These are phyloP conservation scores for Acanthochromis polyacanthus DNA, from an alignment of 2,113 vertebrate genomes.

Conservation along the genomic window DNA sequence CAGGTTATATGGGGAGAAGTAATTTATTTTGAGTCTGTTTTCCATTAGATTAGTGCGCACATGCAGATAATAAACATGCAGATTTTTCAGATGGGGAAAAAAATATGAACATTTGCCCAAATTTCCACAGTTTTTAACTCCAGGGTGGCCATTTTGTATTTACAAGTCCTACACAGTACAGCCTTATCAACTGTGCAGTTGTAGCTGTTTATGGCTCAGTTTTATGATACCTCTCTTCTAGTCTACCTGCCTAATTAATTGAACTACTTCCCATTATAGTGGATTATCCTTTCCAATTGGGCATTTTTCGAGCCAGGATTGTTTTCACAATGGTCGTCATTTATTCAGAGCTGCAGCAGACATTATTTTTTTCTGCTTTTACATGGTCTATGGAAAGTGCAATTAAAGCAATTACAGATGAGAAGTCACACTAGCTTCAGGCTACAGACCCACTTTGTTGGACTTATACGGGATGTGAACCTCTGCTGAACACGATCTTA, in stretches of 20 bases:
- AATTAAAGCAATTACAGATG: conserved; percentile 72
- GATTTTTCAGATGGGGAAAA: conserved; percentile 68
- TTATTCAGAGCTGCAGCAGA: conserved; percentile 61
- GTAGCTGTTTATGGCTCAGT: conserved; percentile 63
- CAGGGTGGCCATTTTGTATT: conserved; percentile 74
- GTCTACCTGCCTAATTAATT: conserved; percentile 69
- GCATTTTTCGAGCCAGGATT: conserved; percentile 50
- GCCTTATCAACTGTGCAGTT: conserved; percentile 58
- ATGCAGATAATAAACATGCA: conserved; percentile 65
- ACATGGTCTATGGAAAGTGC: conserved; percentile 63
- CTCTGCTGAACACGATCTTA: conserved; percentile 28
- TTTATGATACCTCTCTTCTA: conserved; percentile 69
- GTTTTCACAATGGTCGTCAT: conserved; percentile 58
- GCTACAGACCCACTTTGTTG: conserved; percentile 51
- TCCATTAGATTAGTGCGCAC: conserved; percentile 68
- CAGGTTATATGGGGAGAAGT: conserved; percentile 60
- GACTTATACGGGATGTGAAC: conserved; percentile 56
- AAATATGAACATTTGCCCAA: conserved; percentile 39
- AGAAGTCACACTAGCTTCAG: conserved; percentile 60
- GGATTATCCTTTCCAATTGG: conserved; percentile 66
- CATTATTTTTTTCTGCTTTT: conserved; percentile 73
- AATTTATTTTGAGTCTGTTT: conserved; percentile 71
- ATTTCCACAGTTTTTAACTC: conserved; percentile 60
- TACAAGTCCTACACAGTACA: conserved; percentile 60
- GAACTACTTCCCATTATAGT: conserved; percentile 67